A percentile compares a stretch with the other conserved stretches of the same genome.
phyloP scores from a whole-genome alignment of 2,888 invertebrate genomes.

The Bombylius major region DNA sequence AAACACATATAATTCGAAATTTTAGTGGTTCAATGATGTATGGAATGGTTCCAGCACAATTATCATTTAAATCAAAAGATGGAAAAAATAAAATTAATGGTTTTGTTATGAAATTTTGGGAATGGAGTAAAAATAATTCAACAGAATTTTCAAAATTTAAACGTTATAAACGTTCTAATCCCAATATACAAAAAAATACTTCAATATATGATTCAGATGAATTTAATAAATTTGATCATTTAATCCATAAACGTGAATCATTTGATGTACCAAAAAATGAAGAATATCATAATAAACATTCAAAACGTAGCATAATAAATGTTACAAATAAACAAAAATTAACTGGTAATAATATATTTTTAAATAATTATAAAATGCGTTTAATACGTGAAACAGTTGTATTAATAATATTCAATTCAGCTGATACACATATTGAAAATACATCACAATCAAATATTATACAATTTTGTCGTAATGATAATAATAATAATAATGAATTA shows the following conservation, averaged over 20 bases:
- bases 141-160: conserved; percentile 6
- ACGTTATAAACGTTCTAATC: conserved; percentile 8
- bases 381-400: conserved; percentile 59
- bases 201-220: conserved; percentile 5
- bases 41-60: conserved; percentile 58
- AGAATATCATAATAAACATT: conserved; percentile 12
- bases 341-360: conserved; percentile 12
- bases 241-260: conserved; percentile 26
- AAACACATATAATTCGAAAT: conserved; percentile 45
- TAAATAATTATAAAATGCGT: conserved; percentile 35
- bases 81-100: conserved; percentile 49
- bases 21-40: conserved; percentile 51
- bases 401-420: conserved; percentile 64
- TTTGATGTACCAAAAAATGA: conserved; percentile 20
- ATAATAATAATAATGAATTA: conserved; percentile 19
- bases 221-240: conserved; percentile 27
- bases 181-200: conserved; percentile 13
- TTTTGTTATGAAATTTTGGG: conserved; percentile 73
- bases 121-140: conserved; percentile 43
- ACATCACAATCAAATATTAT: conserved; percentile 65
- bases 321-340: conserved; percentile 10
- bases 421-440: conserved; percentile 60
- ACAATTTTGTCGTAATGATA: conserved; percentile 49
- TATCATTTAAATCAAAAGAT: conserved; percentile 44
- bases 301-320: conserved; percentile 19